phyloP scores from a whole-genome alignment of 2,113 vertebrate species.

The Paracyprichromis sp. region DNA sequence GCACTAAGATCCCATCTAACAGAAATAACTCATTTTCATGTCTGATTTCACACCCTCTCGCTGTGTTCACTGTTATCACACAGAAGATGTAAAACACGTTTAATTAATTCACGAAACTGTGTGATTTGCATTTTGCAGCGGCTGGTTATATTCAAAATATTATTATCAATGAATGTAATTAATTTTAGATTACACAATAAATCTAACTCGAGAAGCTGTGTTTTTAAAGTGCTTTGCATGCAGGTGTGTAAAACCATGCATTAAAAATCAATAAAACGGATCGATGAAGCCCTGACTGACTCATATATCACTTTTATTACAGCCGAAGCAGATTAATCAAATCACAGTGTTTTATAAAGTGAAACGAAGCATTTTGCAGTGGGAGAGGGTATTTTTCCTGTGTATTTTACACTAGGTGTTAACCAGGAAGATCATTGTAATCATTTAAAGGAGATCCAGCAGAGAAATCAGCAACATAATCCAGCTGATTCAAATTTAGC shows the following conservation, averaged over 20 bases:
- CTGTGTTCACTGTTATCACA: background rate
- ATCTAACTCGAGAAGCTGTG: background rate
- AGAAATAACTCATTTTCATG: background rate
- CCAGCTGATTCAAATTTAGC: background rate
- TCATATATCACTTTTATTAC: background rate
- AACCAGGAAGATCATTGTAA: background rate
- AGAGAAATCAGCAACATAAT: background rate
- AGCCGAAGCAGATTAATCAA: conserved; percentile 22
- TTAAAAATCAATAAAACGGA: conserved; percentile 32
- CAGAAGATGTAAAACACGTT: background rate
- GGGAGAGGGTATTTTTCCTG: background rate
- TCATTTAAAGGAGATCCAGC: background rate
- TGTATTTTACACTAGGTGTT: background rate
- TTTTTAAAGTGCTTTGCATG: background rate
- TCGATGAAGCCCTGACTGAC: background rate
- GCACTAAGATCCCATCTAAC: background rate
- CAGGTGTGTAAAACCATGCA: background rate
- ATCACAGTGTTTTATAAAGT: background rate
- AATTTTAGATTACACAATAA: background rate
- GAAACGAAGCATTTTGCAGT: background rate
- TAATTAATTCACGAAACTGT: background rate
- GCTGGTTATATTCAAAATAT: background rate
- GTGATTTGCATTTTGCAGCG: background rate
- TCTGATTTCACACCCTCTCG: background rate
- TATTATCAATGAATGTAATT: background rate